Conservation (phyloP, 1,140 invertebrate species). For the Scaptomyza montana region DNA sequence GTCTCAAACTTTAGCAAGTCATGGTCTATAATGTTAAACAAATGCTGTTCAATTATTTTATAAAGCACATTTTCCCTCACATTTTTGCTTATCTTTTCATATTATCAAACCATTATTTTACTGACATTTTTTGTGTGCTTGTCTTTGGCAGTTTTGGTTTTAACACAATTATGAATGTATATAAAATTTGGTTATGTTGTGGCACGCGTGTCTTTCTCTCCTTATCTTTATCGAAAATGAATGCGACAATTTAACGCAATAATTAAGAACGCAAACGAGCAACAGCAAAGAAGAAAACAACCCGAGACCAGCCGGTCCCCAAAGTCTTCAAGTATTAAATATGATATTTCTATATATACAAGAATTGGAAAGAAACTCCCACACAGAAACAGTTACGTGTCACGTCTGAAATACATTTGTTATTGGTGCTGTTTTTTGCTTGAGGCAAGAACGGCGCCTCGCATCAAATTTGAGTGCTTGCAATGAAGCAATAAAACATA, state of each 20-base stretch:
- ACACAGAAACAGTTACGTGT: slow-evolving; percentile 56
- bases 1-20: too few species aligned
- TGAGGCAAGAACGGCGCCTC: slow-evolving; percentile 1
- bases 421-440: slow-evolving; percentile 8
- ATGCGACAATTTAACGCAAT: slow-evolving; percentile 42
- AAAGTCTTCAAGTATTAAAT: slow-evolving; percentile 4
- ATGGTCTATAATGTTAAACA: too few species aligned
- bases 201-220: slow-evolving; percentile 19
- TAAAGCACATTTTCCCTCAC: background rate
- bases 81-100: background rate
- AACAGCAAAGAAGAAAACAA: background rate
- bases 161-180: background rate
- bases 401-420: slow-evolving; percentile 63
- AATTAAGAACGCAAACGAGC: slow-evolving; percentile 56
- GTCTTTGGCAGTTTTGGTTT: too few species aligned
- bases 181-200: slow-evolving; percentile 26
- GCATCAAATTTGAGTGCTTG: slow-evolving; percentile 56
- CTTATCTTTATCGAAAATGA: slow-evolving; percentile 32
- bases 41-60: background rate
- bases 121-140: background rate
- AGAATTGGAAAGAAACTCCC: slow-evolving; percentile 15
- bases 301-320: background rate
- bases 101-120: slow-evolving; percentile 7
- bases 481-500: slow-evolving; percentile 68
- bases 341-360: slow-evolving; percentile 17